Conservation (phyloP, 1,140 invertebrate species). For the Zophobas morio region DNA sequence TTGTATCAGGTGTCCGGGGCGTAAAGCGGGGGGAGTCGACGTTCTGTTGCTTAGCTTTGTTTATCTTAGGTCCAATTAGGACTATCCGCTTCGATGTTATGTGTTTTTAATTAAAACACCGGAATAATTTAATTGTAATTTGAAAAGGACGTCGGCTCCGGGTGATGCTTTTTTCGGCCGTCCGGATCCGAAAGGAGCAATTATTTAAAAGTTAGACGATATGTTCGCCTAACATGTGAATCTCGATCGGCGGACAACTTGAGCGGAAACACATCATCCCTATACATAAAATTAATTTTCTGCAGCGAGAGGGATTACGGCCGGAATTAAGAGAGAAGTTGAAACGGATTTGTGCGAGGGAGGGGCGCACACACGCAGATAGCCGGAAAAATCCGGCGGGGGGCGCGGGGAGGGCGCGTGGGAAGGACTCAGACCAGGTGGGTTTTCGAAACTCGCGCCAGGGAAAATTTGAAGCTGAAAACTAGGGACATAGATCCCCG, state of each 20-base stretch:
- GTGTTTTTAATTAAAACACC: slow-evolving; percentile 54
- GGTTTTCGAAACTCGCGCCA: no score
- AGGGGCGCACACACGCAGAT: slow-evolving; percentile 2
- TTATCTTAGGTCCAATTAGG: slow-evolving; percentile 38
- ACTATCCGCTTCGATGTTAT: slow-evolving; percentile 47
- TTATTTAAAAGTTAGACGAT: slow-evolving; percentile 53
- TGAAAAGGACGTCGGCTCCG: slow-evolving; percentile 44
- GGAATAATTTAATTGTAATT: slow-evolving; percentile 55
- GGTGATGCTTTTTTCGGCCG: slow-evolving; percentile 38
- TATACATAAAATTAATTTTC: slow-evolving; percentile 43
- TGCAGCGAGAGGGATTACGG: slow-evolving; percentile 31
- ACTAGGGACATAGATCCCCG: no score
- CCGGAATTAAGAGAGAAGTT: slow-evolving; percentile 38
- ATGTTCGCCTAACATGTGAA: slow-evolving; percentile 52
- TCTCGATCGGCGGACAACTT: slow-evolving; percentile 39
- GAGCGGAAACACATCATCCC: slow-evolving; percentile 38
- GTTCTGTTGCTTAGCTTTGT: slow-evolving; percentile 32
- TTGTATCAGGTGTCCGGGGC: slow-evolving; percentile 31
- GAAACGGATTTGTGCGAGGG: slow-evolving; percentile 16
- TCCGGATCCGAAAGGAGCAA: slow-evolving; percentile 49
- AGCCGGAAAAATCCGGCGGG: background rate
- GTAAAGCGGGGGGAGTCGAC: slow-evolving; percentile 3
- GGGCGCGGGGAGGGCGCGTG: background rate
- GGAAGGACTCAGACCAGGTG: no score
- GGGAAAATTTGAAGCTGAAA: no score